Percentiles rank a stretch among this genome's conserved stretches.
Evolutionary conservation across 2,113 vertebrate species (phyloP).

Genomic region (Sturnus vulgaris): DNA sequence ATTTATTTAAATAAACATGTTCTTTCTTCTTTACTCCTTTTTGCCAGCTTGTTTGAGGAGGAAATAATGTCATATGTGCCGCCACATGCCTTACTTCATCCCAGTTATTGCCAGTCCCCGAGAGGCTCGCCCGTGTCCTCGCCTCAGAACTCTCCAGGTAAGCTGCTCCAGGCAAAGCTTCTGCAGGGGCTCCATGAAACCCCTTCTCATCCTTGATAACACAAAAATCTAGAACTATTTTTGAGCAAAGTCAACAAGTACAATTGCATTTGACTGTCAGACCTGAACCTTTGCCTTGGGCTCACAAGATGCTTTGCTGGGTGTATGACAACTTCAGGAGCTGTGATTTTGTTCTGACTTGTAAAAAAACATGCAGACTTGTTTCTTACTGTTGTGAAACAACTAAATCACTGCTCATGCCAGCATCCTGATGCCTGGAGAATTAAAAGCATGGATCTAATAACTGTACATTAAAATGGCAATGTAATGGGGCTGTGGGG

Average conservation of each 20-base stretch:
- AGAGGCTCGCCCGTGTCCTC: slow-evolving; percentile 85
- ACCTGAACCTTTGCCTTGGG: neutral
- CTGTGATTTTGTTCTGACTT: slow-evolving; percentile 22
- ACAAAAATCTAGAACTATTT: neutral
- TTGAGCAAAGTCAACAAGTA: neutral
- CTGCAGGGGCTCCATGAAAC: neutral
- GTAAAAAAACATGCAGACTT: neutral
- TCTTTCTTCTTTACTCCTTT: neutral
- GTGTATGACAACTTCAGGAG: neutral
- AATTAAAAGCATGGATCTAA: neutral
- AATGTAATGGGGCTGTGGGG: neutral
- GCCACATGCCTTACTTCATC: slow-evolving; percentile 91
- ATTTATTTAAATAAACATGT: neutral
- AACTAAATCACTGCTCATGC: neutral
- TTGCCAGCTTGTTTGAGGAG: slow-evolving; percentile 93
- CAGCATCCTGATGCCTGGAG: neutral
- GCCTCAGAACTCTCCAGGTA: slow-evolving; percentile 96
- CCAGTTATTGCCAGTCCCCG: slow-evolving; percentile 87
- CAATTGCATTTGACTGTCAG: neutral
- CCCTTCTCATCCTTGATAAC: neutral
- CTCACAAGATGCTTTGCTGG: neutral
- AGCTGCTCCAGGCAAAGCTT: neutral
- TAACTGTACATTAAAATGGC: neutral
- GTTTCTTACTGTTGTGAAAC: neutral
- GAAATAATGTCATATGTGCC: slow-evolving; percentile 99